Evolutionary conservation across 2,797 vertebrate genomes (phyloP).

Genomic region (Moxostoma hubbsi): DNA sequence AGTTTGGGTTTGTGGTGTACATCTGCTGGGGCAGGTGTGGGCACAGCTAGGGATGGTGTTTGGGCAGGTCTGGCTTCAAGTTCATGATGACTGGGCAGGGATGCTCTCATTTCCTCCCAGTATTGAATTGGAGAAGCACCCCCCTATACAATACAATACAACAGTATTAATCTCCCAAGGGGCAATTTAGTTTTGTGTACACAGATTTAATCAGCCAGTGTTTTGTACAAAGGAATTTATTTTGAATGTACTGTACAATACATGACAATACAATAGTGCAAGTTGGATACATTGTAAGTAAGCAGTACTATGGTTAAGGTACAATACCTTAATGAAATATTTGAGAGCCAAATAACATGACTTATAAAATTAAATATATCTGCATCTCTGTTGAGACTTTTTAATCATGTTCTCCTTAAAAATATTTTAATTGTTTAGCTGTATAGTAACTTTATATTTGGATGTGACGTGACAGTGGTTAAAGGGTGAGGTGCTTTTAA

Average conservation of each 20-base stretch:
- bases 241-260: neutral
- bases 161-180: too few species aligned
- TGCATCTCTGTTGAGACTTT: too few species aligned
- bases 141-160: conserved; percentile 73
- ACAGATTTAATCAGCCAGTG: too few species aligned
- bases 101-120: conserved; percentile 74
- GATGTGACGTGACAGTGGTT: too few species aligned
- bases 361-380: neutral
- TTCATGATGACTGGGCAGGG: conserved; percentile 41
- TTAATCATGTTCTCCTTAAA: too few species aligned
- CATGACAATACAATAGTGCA: neutral
- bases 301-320: too few species aligned
- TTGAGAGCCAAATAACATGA: too few species aligned
- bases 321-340: too few species aligned
- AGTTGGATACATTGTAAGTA: too few species aligned
- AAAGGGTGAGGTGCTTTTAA: too few species aligned
- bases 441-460: neutral
- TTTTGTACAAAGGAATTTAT: too few species aligned
- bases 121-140: conserved; percentile 84
- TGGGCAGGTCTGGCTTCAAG: conserved; percentile 51
- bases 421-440: neutral
- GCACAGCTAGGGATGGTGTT: neutral
- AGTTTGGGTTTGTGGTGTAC: conserved; percentile 81
- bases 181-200: too few species aligned
- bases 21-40: conserved; percentile 4